Base-by-base conservation (phyloP, 2,888 invertebrate genomes). In the Aporophyla lueneburgensis region DNA sequence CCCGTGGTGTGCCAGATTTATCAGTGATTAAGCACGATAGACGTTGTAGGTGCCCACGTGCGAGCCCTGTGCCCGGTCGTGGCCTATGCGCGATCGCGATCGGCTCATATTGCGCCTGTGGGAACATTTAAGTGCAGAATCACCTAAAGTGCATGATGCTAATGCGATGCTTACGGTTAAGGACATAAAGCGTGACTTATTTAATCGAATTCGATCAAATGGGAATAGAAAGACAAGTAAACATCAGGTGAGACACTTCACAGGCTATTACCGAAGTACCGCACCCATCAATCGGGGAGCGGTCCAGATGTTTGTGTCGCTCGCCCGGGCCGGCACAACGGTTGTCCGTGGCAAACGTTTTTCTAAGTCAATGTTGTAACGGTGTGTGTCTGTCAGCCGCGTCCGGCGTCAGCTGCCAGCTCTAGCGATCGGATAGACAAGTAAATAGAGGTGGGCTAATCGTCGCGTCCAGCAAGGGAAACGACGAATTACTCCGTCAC, bases 401-500 rank as follows among this genome's bases (percentile, higher is more conserved):
- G 91, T 94, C 93, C 95, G 95, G 94, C 92, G 96, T 95, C 96
- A 96, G 96, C 95, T 96, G 96, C 95, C 96, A 95, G 93, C 93
- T 95, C 93, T 88, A 90, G 91, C 89, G 87, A 90, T 89, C 90
- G 90, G 95, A 95, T 93, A 93, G 96, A 96, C 96, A 96, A 96
- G 93, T 96, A 96, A 96, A 96, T 96, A 95, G 96, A 95, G 94
- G 93, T 92, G 89, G 92, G 92, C 94, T 96, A 96, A 96, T 96
- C 96, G 96, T 96, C 96, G 95, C 94, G 93, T 93, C 94, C 91
- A 93, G 93, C 88, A 93, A 95, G 95, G 96, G 96, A 96, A 96
- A 96, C 95, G 93, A 94, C 94, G 96, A 95, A 96, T 96, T 96
- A 96, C 95, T 92, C 89, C 92, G 95, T 96, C 96, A 96, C 95